Evolutionary conservation across 2,797 vertebrate genomes (phyloP).

Genomic region (Salmo trutta): DNA sequence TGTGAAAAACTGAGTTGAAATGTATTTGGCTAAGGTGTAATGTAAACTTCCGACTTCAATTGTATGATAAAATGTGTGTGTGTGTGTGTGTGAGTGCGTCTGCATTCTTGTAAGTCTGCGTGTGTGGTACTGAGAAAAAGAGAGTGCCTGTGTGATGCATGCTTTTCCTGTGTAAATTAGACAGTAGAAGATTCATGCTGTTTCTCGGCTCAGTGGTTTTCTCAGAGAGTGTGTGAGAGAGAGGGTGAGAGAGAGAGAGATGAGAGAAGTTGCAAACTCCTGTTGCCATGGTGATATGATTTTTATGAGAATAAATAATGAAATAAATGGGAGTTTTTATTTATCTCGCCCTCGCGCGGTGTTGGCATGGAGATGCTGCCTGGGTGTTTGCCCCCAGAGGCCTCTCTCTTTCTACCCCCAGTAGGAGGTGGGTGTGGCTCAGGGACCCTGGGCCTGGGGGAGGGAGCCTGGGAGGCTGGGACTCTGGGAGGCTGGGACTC

Average conservation of each 20-base stretch:
- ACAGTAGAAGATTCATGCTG: conserved; percentile 34
- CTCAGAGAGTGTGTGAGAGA: conserved; percentile 21
- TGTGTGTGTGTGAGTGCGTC: neutral
- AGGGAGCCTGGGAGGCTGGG: conserved; percentile 34
- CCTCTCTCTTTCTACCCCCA: conserved; percentile 39
- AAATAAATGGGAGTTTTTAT: conserved; percentile 58
- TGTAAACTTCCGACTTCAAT: no score
- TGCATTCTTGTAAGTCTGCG: conserved; percentile 10
- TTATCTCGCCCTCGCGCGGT: conserved; percentile 41
- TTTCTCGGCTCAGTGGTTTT: conserved; percentile 39
- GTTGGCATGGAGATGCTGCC: conserved; percentile 57
- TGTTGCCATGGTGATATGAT: conserved; percentile 61
- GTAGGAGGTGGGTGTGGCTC: conserved; percentile 40
- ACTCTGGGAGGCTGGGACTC: conserved; percentile 27
- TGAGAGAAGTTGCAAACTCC: conserved; percentile 48
- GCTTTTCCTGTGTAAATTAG: conserved; percentile 9
- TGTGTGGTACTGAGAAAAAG: neutral
- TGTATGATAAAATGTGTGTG: neutral
- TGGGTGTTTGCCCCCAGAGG: conserved; percentile 51
- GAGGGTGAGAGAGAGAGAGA: neutral
- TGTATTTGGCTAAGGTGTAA: no score
- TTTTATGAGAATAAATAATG: conserved; percentile 63
- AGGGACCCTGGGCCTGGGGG: conserved; percentile 28
- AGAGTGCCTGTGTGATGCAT: neutral
- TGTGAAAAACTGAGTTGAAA: no score